phyloP scores from a whole-genome alignment of 2,113 vertebrate species.

The Amia ocellicauda region DNA sequence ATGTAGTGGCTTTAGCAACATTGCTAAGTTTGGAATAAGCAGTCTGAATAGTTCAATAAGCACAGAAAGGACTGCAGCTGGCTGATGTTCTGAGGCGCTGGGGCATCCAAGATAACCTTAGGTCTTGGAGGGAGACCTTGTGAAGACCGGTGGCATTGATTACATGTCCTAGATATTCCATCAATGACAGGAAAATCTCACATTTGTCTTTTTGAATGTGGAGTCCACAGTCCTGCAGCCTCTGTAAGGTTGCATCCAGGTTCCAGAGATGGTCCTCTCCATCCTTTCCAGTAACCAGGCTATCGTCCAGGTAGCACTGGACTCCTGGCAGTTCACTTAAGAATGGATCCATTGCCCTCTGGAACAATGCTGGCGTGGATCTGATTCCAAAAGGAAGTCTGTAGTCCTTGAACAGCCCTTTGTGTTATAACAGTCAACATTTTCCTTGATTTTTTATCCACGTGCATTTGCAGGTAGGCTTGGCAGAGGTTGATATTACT shows the following conservation, averaged over 20 bases:
- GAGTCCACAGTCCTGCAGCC: constrained; percentile 9
- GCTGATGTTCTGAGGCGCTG: constrained; percentile 11
- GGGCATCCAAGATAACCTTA: constrained; percentile 1
- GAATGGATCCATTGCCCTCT: constrained; percentile 6
- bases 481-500: too few species aligned
- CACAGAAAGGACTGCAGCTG: constrained; percentile 14
- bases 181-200: background rate
- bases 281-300: constrained; percentile 12
- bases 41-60: constrained; percentile 13
- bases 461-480: too few species aligned
- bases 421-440: too few species aligned
- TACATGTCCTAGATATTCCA: constrained; percentile 17
- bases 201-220: constrained; percentile 14
- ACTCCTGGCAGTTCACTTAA: background rate
- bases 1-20: constrained; percentile 43
- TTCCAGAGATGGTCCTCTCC: constrained; percentile 4
- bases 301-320: constrained; percentile 14
- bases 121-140: background rate
- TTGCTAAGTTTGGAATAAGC: constrained; percentile 34
- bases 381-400: constrained; percentile 6
- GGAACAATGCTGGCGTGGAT: constrained; percentile 1
- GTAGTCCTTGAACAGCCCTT: constrained; percentile 6
- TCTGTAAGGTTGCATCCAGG: constrained; percentile 1
- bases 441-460: too few species aligned
- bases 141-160: constrained; percentile 10